Conservation (phyloP, 2,888 invertebrate genomes). For the Sinotaia quadrata region DNA sequence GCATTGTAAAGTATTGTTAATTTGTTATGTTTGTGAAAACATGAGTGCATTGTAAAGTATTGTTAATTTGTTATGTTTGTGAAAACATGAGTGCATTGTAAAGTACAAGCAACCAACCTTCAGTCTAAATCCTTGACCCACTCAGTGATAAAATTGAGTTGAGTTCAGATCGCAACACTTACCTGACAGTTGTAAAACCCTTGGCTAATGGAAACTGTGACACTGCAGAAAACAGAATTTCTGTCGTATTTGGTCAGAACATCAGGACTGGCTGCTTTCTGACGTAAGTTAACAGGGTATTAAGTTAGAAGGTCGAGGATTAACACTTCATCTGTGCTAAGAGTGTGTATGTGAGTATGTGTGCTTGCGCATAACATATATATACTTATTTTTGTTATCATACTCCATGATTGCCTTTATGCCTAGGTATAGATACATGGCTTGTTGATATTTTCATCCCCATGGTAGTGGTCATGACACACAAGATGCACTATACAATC, state of each 20-base stretch:
- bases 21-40: too few species aligned
- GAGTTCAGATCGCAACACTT: conserved; percentile 44
- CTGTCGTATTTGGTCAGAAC: conserved; percentile 68
- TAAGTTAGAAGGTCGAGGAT: not conserved
- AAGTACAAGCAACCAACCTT: not conserved
- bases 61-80: not conserved
- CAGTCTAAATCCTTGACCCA: not conserved
- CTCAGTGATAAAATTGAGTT: conserved; percentile 43
- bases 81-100: not conserved
- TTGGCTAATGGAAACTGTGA: conserved; percentile 57
- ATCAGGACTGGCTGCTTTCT: conserved; percentile 68
- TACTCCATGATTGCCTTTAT: too few species aligned
- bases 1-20: too few species aligned
- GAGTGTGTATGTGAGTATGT: not conserved
- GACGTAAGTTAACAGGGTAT: too few species aligned
- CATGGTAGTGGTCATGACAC: too few species aligned
- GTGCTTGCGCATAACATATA: too few species aligned
- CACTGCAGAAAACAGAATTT: conserved; percentile 43
- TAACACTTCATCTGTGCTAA: not conserved
- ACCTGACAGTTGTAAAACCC: conserved; percentile 60
- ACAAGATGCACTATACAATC: too few species aligned
- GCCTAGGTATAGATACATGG: too few species aligned
- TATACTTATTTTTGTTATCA: too few species aligned
- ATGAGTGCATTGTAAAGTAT: too few species aligned
- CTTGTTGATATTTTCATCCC: too few species aligned